Evolutionary conservation across 92 coral and sea anemone genomes (phyloP).

Genomic region (Epizoanthus rinbou): DNA sequence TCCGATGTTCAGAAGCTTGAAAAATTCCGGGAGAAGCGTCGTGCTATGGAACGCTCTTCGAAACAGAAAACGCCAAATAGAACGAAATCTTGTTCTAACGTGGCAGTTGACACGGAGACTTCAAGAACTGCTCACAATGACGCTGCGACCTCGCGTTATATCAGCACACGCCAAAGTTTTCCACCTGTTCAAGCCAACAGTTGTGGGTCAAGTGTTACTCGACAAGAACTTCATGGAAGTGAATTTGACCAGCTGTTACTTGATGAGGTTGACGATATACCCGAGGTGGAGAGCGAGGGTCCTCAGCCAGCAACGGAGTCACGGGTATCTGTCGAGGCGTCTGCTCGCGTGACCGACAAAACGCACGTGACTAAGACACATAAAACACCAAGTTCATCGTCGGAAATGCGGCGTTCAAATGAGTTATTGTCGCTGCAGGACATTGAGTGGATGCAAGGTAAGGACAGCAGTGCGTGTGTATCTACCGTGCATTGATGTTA

Average conservation of each 20-base stretch:
- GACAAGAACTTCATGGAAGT: not conserved
- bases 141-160: not conserved
- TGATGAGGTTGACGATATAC: conserved; percentile 6
- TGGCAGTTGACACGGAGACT: not conserved
- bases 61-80: conserved; percentile 6
- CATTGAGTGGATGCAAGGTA: conserved; percentile 45
- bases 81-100: conserved; percentile 30
- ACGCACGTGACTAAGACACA: not conserved
- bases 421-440: not conserved
- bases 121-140: conserved; percentile 13
- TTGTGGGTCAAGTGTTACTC: not conserved
- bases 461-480: not conserved
- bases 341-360: not conserved
- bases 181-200: not conserved
- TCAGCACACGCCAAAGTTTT: conserved; percentile 4
- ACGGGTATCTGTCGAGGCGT: not conserved
- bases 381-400: not conserved
- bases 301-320: not conserved
- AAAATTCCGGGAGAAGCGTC: not conserved
- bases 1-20: not conserved
- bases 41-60: not conserved
- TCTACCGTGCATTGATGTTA: too few species aligned
- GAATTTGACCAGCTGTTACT: conserved; percentile 21
- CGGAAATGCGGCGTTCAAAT: not conserved
- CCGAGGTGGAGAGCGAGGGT: not conserved